Base-by-base conservation (phyloP, 2,797 vertebrate genomes). In the Acrocephalus scirpaceus region DNA sequence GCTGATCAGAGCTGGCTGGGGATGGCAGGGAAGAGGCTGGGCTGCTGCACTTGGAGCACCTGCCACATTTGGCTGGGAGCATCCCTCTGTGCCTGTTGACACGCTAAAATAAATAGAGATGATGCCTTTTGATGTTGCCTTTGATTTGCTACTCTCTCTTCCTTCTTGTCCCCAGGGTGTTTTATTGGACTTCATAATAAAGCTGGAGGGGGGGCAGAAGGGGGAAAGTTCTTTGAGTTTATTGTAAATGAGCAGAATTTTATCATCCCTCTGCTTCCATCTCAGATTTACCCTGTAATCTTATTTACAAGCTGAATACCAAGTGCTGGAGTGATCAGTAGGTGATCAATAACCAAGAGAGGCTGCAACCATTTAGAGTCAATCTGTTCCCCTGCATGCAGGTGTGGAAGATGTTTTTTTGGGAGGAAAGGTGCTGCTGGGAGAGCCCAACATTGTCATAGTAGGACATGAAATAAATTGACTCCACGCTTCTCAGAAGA, bases 61-160 rank as follows among this genome's bases (percentile, higher is more conserved):
- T 26, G 5, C 44, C 0, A 0, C 5, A 3, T n/a, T 74, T 74
- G 47, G n/a, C 58, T 69, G 73, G 53, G 84, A 93, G 60, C 70
- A 75, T 84, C 80, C 58, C 71, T 34, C 65, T 2, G 9, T 47
- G 70, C 62, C 56, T 70, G 40, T 60, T 81, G 65, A 66, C 36
- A 38, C 0, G 0, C 48, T 90, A 36, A 88, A 86, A 81, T 14
- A 22, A 69, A 47, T 10, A 58, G 76, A 86, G 72, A 62, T 90
- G 72, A 62, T 90, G 23, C 42, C 62, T 88, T 92, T 85, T 85
- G 86, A 75, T 86, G 81, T 92, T 96, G 45, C 69, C 64, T 96
- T 92, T 87, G 86, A 92, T 85, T 87, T 3, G 5, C 58, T 94
- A 22, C 40, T 79, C 42, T 86, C 30, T 72, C 73, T 86, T 72